A percentile compares a stretch with the other conserved stretches of the same genome.
These are phyloP conservation scores for Cantharis rustica DNA, from an alignment of 2,888 invertebrate genomes.

Conservation along the genomic window DNA sequence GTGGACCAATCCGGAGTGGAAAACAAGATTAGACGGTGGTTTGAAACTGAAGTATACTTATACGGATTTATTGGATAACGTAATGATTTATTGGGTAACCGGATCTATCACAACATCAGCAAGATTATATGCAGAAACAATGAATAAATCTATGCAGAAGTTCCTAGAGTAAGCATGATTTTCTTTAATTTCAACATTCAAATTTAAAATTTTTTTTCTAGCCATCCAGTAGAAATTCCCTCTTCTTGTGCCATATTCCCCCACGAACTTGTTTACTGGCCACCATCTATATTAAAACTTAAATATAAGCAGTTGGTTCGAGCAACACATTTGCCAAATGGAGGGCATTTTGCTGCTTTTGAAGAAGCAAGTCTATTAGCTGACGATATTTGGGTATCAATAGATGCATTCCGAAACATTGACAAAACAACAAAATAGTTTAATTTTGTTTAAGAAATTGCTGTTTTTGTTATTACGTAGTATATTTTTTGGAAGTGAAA, in stretches of 20 bases:
- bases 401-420: constrained; percentile 40
- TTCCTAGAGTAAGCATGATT: constrained; percentile 31
- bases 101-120: constrained; percentile 75
- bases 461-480: neutral
- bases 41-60: constrained; percentile 67
- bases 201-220: constrained; percentile 49
- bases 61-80: constrained; percentile 76
- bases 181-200: neutral
- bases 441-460: neutral
- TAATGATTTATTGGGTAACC: constrained; percentile 83
- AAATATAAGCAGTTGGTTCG: constrained; percentile 56
- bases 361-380: constrained; percentile 75
- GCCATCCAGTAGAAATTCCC: constrained; percentile 70
- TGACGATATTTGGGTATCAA: constrained; percentile 69
- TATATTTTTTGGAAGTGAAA: neutral
- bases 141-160: constrained; percentile 46
- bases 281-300: constrained; percentile 63
- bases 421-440: neutral
- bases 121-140: constrained; percentile 73
- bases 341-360: constrained; percentile 86
- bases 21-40: constrained; percentile 66
- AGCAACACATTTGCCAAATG: constrained; percentile 64
- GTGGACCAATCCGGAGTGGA: constrained; percentile 66
- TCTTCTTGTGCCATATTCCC: constrained; percentile 75
- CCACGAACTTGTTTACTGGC: constrained; percentile 66